Percentiles rank a stretch among this genome's conserved stretches.
Conservation (phyloP, 2,797 vertebrate species). For the Propithecus perrieri region DNA sequence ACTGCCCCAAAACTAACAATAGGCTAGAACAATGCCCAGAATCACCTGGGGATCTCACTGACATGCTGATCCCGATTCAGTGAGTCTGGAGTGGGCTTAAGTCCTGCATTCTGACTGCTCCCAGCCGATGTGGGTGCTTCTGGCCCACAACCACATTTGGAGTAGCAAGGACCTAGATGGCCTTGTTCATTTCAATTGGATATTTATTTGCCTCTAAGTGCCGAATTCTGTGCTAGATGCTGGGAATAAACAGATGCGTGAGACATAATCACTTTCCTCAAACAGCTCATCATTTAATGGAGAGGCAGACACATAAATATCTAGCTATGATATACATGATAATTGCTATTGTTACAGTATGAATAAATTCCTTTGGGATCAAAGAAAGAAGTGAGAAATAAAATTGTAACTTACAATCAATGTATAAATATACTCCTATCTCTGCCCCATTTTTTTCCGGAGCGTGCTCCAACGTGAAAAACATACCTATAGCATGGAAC, state of each 20-base stretch:
- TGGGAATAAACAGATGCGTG: not conserved
- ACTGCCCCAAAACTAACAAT: not conserved
- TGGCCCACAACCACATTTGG: not conserved
- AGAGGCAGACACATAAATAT: not conserved
- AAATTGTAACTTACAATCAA: not conserved
- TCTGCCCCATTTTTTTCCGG: not conserved
- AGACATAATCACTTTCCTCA: not conserved
- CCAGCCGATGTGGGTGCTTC: not conserved
- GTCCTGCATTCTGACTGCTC: not conserved
- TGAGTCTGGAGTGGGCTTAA: not conserved
- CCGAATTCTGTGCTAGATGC: not conserved
- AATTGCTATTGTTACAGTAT: not conserved
- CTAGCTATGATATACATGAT: not conserved
- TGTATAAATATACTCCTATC: not conserved
- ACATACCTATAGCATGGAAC: not conserved
- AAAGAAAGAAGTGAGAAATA: constrained; percentile 13
- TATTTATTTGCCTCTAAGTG: not conserved
- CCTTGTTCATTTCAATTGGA: not conserved
- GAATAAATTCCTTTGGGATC: not conserved
- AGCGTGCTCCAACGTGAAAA: not conserved
- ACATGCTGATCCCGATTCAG: not conserved
- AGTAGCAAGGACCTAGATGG: not conserved
- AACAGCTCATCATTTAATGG: not conserved
- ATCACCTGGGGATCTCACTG: not conserved
- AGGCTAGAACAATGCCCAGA: not conserved